Conservation (phyloP, 2,797 vertebrate species). For the Falco berigora region DNA sequence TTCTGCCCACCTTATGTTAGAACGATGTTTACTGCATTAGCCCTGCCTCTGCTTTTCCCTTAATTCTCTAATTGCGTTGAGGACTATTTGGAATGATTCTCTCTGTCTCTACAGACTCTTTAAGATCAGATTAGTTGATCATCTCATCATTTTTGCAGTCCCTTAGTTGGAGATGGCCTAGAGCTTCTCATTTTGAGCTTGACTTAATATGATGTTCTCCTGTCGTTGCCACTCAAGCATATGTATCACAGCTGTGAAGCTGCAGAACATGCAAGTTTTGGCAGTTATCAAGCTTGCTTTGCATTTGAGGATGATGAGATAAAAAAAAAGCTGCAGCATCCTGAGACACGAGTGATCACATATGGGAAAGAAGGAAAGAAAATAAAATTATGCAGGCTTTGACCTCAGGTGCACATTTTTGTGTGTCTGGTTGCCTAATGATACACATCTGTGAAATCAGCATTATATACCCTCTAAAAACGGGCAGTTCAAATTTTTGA, state of each 20-base stretch:
- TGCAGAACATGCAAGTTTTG: neutral
- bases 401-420: slow-evolving; percentile 36
- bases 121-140: neutral
- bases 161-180: neutral
- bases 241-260: slow-evolving; percentile 33
- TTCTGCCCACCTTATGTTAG: neutral
- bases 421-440: slow-evolving; percentile 7
- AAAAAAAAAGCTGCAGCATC: slow-evolving; percentile 27
- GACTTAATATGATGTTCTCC: neutral
- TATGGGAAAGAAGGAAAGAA: slow-evolving; percentile 12
- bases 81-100: neutral
- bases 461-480: neutral
- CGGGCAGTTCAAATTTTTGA: neutral
- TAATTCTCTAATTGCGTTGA: neutral
- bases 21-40: neutral
- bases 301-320: neutral
- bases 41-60: neutral
- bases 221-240: slow-evolving; percentile 36
- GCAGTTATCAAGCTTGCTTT: neutral
- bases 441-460: slow-evolving; percentile 39
- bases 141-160: neutral
- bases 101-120: slow-evolving; percentile 2
- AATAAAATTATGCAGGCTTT: slow-evolving; percentile 5
- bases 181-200: slow-evolving; percentile 6
- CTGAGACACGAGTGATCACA: neutral